A percentile compares a stretch with the other conserved stretches of the same genome.
phyloP scores from a whole-genome alignment of 2,113 vertebrate species.

The Oryzias woworae region DNA sequence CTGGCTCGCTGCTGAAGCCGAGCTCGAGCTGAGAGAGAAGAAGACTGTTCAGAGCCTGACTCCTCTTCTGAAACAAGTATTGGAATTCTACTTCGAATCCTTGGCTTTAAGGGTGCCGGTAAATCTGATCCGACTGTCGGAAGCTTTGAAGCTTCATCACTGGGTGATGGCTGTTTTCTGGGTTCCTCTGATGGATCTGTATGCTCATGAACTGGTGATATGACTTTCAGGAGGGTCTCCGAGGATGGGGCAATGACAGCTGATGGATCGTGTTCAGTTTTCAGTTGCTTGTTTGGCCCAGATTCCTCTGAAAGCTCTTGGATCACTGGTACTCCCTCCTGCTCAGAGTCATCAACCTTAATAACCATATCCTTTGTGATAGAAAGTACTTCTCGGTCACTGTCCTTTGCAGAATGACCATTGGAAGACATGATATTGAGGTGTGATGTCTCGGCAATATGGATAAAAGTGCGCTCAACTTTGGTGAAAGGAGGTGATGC shows the following conservation, averaged over 20 bases:
- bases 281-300: slow-evolving; percentile 16
- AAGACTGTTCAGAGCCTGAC: slow-evolving; percentile 83
- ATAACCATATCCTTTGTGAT: slow-evolving; percentile 66
- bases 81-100: slow-evolving; percentile 87
- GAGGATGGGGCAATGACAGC: slow-evolving; percentile 11
- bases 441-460: slow-evolving; percentile 94
- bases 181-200: slow-evolving; percentile 49
- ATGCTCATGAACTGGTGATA: slow-evolving; percentile 27
- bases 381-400: slow-evolving; percentile 68
- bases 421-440: slow-evolving; percentile 93
- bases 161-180: slow-evolving; percentile 34
- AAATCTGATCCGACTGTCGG: slow-evolving; percentile 4
- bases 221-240: slow-evolving; percentile 52
- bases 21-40: slow-evolving; percentile 72
- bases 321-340: slow-evolving; percentile 41
- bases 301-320: slow-evolving; percentile 50
- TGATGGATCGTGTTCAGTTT: slow-evolving; percentile 39
- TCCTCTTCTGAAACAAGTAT: slow-evolving; percentile 88
- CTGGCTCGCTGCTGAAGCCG: slow-evolving; percentile 76
- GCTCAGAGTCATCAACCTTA: slow-evolving; percentile 63
- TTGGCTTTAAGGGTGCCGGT: slow-evolving; percentile 9
- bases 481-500: slow-evolving; percentile 93
- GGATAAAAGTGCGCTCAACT: slow-evolving; percentile 94
- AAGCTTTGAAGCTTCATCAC: slow-evolving; percentile 8
- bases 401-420: slow-evolving; percentile 74